A percentile compares a stretch with the other conserved stretches of the same genome.
phyloP scores from a whole-genome alignment of 2,113 vertebrate genomes.

The Heterocephalus glaber region DNA sequence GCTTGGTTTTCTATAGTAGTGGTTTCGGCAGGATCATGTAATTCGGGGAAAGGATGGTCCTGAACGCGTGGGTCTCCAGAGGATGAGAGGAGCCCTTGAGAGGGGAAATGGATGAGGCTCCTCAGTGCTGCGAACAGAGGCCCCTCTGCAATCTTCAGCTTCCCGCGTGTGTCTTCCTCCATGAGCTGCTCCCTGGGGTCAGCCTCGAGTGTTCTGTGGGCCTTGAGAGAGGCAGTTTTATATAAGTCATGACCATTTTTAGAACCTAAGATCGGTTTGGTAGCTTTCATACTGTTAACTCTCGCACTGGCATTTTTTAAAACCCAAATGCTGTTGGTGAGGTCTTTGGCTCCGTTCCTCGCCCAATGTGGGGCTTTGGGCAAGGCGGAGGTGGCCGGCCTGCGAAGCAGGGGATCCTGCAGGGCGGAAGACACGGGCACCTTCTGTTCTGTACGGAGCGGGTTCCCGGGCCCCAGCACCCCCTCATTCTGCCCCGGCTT shows the following conservation, averaged over 20 bases:
- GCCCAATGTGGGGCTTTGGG: background rate
- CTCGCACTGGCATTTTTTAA: background rate
- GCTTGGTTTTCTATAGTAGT: background rate
- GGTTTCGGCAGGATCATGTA: background rate
- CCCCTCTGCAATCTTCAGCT: background rate
- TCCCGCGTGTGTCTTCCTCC: rapidly evolving
- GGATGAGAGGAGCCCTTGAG: background rate
- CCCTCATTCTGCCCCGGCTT: background rate
- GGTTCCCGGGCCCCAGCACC: background rate
- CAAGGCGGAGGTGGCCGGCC: too few species aligned
- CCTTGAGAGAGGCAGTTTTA: background rate
- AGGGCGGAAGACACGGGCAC: background rate
- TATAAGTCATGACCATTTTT: background rate
- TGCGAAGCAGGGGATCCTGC: too few species aligned
- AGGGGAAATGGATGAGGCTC: background rate
- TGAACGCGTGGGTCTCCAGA: background rate
- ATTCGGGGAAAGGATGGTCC: background rate
- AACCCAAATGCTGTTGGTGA: background rate
- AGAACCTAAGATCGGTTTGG: rapidly evolving
- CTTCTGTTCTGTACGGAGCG: rapidly evolving
- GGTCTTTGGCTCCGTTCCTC: background rate
- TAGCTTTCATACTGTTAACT: background rate
- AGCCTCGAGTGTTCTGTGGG: background rate
- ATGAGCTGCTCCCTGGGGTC: background rate
- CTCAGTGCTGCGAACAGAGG: background rate